Evolutionary conservation across 2,888 invertebrate species (phyloP), one percentile per base, ranked within the genome.

Genomic region (Melolontha melolontha): DNA sequence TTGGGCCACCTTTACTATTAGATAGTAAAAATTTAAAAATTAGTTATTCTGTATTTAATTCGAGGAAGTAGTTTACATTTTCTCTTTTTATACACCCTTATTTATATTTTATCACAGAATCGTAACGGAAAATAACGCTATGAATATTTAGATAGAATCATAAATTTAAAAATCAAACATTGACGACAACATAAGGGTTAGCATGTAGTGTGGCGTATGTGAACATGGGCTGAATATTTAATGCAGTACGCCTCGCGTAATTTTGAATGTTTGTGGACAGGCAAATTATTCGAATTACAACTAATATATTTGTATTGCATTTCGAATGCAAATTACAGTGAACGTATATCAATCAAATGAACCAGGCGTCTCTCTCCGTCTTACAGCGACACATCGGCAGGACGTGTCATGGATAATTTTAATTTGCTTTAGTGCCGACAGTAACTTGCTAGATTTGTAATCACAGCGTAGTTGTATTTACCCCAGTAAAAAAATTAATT

Each of bases 271-370:
- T 62, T 62, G 47, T 5, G 11, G 44, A 47, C 47, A 62, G 16
- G 17, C 47, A 62, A 62, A 62, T 62, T 34, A 34, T 8, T 16
- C 16, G 47, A 62, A 62, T 57, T 62, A 62, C 47, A 62, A 62
- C 17, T 29, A 47, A 47, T 59, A 62, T 62, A 62, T 47, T 62
- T 62, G 39, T 17, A 62, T 62, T 62, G 59, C 22, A 62, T 47
- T 22, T 14, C 14, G 34, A 39, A 47, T 34, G 34, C 44, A 39
- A 62, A 62, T 62, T 62, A 47, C 14, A 14, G 29, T 1, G 1
- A 11, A 10, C 16, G 34, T 62, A 62, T 12, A 62, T 62, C 47
- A 49, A 47, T 62, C 47, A 62, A 59, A 49, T 5, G 16, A 42
- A 8, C 8, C 22, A n/a, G 42, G 22, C 17, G 27, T 5, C 27